Evolutionary conservation across 2,888 invertebrate species (phyloP), one percentile per base, ranked within the genome.

Genomic region (Beris morrisii): DNA sequence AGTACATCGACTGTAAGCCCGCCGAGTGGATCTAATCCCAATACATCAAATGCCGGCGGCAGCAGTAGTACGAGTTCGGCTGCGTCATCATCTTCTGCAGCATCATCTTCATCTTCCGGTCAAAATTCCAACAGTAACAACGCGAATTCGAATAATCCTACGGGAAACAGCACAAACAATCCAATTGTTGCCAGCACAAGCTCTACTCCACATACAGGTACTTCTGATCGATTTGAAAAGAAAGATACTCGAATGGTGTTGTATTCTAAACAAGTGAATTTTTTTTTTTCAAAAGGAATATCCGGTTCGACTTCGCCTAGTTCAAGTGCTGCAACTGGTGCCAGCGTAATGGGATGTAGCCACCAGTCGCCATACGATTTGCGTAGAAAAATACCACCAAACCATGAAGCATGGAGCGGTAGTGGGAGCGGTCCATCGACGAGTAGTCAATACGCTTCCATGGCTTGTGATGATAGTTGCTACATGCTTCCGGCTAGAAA

Each of bases 301-400:
- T 63, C 67, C 13, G 69, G 65, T 31, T 68, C 70, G 45, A 70
- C 70, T 12, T 70, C 71, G 31, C 83, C 83, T 11, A 82, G 82
- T 80, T 82, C 85, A 73, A 80, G 84, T 75, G 64, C 64, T 31
- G 71, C 71, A 48, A 70, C 70, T 64, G 78, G 77, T 55, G 80
- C 78, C 54, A 83, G 82, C 81, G 83, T 71, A 11, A 53, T 71
- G 31, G 72, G 75, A 56, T 77, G 76, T 69, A 84, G 84, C 71
- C 93, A 94, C 81, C 93, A 93, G 79, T 92, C 93, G 72, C 95
- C 95, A 3, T 95, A 95, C 78, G 95, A 95, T 80, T 83, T 95
- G 76, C 86, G 95, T 70, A 86, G 94, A 74, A 95, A 95, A 82
- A 92, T 80, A 71, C 75, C 77, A 59, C 71, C 66, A 74, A 84